Evolutionary conservation across 2,797 vertebrate species (phyloP), one percentile per base, ranked within the genome.

Genomic region (Etheostoma perlongum): DNA sequence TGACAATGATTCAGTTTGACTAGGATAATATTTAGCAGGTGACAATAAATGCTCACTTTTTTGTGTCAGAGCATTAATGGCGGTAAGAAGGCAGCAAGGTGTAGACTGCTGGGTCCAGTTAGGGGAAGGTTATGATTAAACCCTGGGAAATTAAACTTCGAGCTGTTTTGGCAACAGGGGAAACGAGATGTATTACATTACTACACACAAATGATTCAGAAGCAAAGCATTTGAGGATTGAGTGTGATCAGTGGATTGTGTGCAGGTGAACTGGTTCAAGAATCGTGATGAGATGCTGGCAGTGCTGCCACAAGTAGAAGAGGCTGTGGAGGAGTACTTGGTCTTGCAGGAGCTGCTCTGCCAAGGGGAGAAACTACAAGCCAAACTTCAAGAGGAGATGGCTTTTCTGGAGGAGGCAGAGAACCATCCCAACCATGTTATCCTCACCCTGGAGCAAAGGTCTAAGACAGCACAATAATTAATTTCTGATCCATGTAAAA

Each of bases 211-310:
- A 52, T 36, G 2, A 40, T 54, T 4, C 2, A 19, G 21, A 40
- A 58, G 21, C 42, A 30, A 49, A 64, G 36, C 21, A 10, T 47
- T 18, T 57, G 15, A 59, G 18, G 54, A 15, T 25, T 14, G 3
- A 15, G 13, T 52, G 3, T 61, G 18, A 12, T 4, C 40, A 1
- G 11, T 36, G 9, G 16, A 1, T 14, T 57, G 9, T 74, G 9
- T 64, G 33, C 89, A 99, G 98, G 98, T 99, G 70, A 99, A 99
- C 93, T 99, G 98, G 98, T 99, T 99, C 85, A 99, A 99, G 91
- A 99, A 99, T 82, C 96, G 98, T 21, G 98, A 99, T 2, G 98
- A 99, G 91, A 98, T 99, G 97, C 92, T 98, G 76, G 91, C 92
- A 5, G 96, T 99, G 65, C 93, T 99, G 81, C 98, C 98, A 3